Evolutionary conservation across 2,888 invertebrate genomes (phyloP), one percentile per base, ranked within the genome.

Genomic region (Trichacis sp.): DNA sequence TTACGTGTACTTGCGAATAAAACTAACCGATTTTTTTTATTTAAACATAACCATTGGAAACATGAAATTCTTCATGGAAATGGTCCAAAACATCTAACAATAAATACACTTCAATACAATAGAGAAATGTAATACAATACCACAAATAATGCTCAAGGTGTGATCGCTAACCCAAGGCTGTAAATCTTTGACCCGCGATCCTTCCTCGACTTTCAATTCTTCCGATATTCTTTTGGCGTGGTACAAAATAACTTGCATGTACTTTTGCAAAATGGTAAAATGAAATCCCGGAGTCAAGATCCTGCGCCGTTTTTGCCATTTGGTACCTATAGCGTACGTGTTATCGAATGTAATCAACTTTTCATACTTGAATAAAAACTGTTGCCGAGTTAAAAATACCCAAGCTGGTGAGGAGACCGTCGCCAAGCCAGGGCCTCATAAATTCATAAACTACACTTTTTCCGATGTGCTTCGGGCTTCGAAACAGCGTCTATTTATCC

Each of bases 281-380:
- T 69, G 69, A 50, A 69, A 69, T 2, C 56, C 53, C 1, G 59
- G 59, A 8, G 68, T 59, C 15, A 68, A 54, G 6, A 62, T 59
- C 50, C 58, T 69, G 46, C 69, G 51, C 0, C 65, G 53, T 0
- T 42, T 8, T 4, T 52, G 60, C 69, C 69, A 69, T 45, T 62
- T 62, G 6, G 53, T 8, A 2, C 50, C 68, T 64, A n/a, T n/a
- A n/a, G n/a, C n/a, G n/a, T n/a, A n/a, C n/a, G n/a, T n/a, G n/a
- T n/a, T n/a, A n/a, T n/a, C n/a, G n/a, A n/a, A n/a, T n/a, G n/a
- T n/a, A n/a, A n/a, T n/a, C n/a, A n/a, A n/a, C n/a, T n/a, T n/a
- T n/a, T n/a, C n/a, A n/a, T n/a, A n/a, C n/a, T n/a, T n/a, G n/a
- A n/a, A n/a, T n/a, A n/a, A n/a, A n/a, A n/a, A n/a, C n/a, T n/a